Percentiles rank a stretch among this genome's conserved stretches.
phyloP scores from a whole-genome alignment of 2,797 vertebrate genomes.

The Lepidocolaptes lacrymiger region DNA sequence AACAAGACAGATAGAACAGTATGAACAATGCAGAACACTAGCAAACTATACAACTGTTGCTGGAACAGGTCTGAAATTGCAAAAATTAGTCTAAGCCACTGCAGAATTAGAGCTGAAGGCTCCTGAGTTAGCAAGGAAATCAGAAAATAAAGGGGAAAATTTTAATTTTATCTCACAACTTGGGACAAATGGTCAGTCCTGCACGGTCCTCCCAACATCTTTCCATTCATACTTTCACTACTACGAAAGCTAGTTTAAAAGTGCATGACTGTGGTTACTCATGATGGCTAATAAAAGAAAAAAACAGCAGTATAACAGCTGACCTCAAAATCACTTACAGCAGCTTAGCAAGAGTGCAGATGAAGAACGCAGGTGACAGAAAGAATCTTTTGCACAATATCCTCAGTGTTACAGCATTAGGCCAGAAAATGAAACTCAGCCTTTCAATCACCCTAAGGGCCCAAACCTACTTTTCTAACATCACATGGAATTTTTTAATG shows the following conservation, averaged over 20 bases:
- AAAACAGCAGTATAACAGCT: neutral
- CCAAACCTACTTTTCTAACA: neutral
- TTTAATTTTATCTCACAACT: neutral
- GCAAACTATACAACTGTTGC: neutral
- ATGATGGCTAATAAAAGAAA: neutral
- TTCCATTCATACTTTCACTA: neutral
- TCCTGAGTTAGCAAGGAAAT: neutral
- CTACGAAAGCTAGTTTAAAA: neutral
- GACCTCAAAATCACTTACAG: neutral
- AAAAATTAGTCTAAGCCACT: neutral
- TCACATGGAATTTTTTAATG: neutral
- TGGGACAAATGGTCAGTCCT: neutral
- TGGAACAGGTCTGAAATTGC: neutral
- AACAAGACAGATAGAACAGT: neutral
- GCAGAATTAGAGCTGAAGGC: neutral
- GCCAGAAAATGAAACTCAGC: neutral
- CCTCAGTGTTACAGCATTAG: neutral
- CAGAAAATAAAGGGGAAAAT: neutral
- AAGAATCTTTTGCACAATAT: neutral
- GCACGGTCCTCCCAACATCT: neutral
- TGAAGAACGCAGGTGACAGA: neutral
- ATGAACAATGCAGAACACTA: neutral
- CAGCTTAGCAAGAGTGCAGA: neutral
- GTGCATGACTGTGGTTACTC: neutral
- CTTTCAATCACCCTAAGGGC: neutral